Conservation (phyloP, 2,888 invertebrate genomes). For the Autographa gamma region DNA sequence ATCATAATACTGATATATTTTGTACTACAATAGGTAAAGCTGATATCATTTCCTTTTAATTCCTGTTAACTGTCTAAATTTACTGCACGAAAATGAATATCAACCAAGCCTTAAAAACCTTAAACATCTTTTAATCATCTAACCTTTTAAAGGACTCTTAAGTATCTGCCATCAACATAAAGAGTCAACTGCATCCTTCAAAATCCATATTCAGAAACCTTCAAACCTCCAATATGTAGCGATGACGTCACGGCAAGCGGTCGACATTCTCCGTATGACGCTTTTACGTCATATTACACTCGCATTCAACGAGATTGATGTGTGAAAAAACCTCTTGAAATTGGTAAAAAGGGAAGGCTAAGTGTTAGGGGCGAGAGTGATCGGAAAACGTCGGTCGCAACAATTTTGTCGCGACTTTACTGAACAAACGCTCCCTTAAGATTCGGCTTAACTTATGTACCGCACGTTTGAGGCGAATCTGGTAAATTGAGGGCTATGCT, state of each 20-base stretch:
- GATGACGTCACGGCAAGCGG: slow-evolving; percentile 60
- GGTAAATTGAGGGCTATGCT: slow-evolving; percentile 75
- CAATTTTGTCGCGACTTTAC: slow-evolving; percentile 88
- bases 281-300: slow-evolving; percentile 82
- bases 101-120: no score
- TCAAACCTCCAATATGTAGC: slow-evolving; percentile 56
- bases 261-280: slow-evolving; percentile 70
- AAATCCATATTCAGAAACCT: slow-evolving; percentile 51
- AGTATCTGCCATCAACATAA: slow-evolving; percentile 22
- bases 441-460: slow-evolving; percentile 84
- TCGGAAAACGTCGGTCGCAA: slow-evolving; percentile 83
- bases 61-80: no score
- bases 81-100: no score
- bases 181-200: slow-evolving; percentile 34
- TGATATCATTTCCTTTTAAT: no score
- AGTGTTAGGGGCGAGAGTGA: slow-evolving; percentile 85
- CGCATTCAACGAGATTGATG: slow-evolving; percentile 86
- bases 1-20: no score
- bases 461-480: slow-evolving; percentile 82
- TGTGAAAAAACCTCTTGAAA: slow-evolving; percentile 86
- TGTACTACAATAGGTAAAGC: no score
- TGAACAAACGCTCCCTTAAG: slow-evolving; percentile 87
- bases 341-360: slow-evolving; percentile 88
- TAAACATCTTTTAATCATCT: no score
- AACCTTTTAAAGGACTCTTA: slow-evolving; percentile 9